Evolutionary conservation across 2,113 vertebrate genomes (phyloP), one percentile per base, ranked within the genome.

Genomic region (Barnardius zonarius): DNA sequence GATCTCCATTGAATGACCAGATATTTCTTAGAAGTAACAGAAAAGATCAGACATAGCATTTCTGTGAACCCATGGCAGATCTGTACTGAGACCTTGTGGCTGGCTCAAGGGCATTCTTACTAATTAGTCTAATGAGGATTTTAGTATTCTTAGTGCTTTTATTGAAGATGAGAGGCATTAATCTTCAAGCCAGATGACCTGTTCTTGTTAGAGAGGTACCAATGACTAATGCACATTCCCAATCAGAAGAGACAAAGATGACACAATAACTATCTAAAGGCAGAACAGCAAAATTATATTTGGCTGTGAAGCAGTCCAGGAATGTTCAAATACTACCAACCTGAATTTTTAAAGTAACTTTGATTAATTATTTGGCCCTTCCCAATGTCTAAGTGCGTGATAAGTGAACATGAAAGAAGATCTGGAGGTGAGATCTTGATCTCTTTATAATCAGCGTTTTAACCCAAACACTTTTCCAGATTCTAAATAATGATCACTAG

Each of bases 121-220:
- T 92, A 94, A 95, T 96, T 92, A 93, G 66, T 84, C 43, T 89
- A 87, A 92, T 48, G 73, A 86, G 49, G 20, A 44, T 88, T 95
- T 95, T 91, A 91, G 61, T 48, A 75, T 86, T 89, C 41, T 49
- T 28, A 51, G 64, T 82, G 43, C 79, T 91, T 67, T 91, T 90
- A 57, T 59, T 88, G 79, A 88, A 92, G 78, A 95, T 77, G 68
- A 88, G 76, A 92, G 54, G 37, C 48, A 70, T 79, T 96, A 87
- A 83, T 92, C 88, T 93, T 55, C 46, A 52, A 94, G n/a, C 37
- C 64, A 78, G 80, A 93, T 55, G 88, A 94, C 69, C 90, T 78
- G 27, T 78, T 93, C 88, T 62, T 66, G 6, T 83, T 87, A 43
- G 80, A 92, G 49, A 93, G n/a, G 17, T 70, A 81, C 3, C 1